A percentile compares a stretch with the other conserved stretches of the same genome.
These are phyloP conservation scores for Dascillus cervinus DNA, from an alignment of 2,888 invertebrate species.

Conservation along the genomic window DNA sequence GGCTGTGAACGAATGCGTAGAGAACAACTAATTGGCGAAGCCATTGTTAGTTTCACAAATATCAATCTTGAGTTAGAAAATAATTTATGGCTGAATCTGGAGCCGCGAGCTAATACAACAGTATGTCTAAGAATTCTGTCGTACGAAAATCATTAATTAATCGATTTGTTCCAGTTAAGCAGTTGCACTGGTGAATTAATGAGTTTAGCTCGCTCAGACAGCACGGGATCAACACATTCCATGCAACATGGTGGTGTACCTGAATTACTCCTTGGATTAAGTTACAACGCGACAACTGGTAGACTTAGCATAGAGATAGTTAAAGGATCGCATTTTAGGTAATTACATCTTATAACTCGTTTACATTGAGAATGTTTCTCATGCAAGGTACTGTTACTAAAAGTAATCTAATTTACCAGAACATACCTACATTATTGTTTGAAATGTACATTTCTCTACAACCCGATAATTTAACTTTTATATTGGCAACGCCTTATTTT, in stretches of 20 bases:
- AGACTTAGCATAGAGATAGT: slow-evolving; percentile 86
- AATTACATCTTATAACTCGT: slow-evolving; percentile 9
- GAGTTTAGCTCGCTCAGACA: slow-evolving; percentile 84
- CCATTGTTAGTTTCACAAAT: slow-evolving; percentile 81
- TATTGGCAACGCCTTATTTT: too few species aligned
- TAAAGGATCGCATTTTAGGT: slow-evolving; percentile 65
- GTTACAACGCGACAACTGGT: slow-evolving; percentile 90
- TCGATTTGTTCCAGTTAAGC: slow-evolving; percentile 38
- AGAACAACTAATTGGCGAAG: slow-evolving; percentile 86
- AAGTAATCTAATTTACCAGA: too few species aligned
- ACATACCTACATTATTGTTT: too few species aligned
- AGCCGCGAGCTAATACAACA: slow-evolving; percentile 56
- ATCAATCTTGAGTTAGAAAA: slow-evolving; percentile 87
- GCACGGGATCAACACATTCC: slow-evolving; percentile 89
- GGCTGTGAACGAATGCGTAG: slow-evolving; percentile 89
- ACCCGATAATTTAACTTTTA: too few species aligned
- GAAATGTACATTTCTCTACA: too few species aligned
- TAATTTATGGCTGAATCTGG: slow-evolving; percentile 81
- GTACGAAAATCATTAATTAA: too few species aligned
- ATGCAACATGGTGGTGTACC: slow-evolving; percentile 85
- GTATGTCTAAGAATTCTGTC: too few species aligned
- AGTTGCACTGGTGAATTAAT: slow-evolving; percentile 54
- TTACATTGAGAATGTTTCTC: neutral
- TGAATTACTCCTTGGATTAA: slow-evolving; percentile 78
- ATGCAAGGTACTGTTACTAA: too few species aligned